phyloP scores from a whole-genome alignment of 1,140 invertebrate species.

The Drosophila asahinai region DNA sequence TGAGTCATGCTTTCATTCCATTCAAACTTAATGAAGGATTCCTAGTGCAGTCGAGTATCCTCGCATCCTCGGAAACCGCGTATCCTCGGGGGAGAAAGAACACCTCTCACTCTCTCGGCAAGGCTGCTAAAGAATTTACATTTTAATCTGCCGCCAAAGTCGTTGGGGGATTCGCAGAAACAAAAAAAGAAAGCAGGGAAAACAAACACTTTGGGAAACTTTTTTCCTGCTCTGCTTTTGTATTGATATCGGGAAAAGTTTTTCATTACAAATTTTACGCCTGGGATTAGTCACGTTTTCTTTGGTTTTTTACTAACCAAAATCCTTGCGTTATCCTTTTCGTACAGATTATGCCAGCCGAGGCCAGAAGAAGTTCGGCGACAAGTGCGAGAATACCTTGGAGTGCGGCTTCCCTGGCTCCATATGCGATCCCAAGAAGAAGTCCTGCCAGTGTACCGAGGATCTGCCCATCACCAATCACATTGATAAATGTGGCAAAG shows the following conservation, averaged over 20 bases:
- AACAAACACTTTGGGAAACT: conserved; percentile 53
- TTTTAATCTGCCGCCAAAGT: conserved; percentile 77
- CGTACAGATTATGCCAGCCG: conserved; percentile 85
- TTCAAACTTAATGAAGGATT: conserved; percentile 81
- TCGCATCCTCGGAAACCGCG: conserved; percentile 18
- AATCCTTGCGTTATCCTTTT: conserved; percentile 19
- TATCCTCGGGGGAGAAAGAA: conserved; percentile 22
- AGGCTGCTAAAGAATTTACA: conserved; percentile 71
- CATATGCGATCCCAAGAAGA: conserved; percentile 89
- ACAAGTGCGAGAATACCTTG: conserved; percentile 88
- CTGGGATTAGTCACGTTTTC: conserved; percentile 61
- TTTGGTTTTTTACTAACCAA: conserved; percentile 6
- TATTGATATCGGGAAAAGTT: conserved; percentile 66
- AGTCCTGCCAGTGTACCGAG: conserved; percentile 89
- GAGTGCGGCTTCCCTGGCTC: conserved; percentile 91
- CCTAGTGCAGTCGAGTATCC: conserved; percentile 24
- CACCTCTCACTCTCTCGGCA: conserved; percentile 5
- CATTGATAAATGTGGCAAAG: conserved; percentile 93
- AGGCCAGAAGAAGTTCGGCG: conserved; percentile 89
- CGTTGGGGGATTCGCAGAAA: conserved; percentile 55
- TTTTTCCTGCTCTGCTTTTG: conserved; percentile 32
- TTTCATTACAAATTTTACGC: conserved; percentile 71
- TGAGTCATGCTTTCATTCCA: conserved; percentile 65
- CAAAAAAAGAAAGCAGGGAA: neutral
- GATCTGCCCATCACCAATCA: conserved; percentile 91